A percentile compares a stretch with the other conserved stretches of the same genome.
phyloP scores from a whole-genome alignment of 2,888 invertebrate species.

The Dolichopus griseipennis region DNA sequence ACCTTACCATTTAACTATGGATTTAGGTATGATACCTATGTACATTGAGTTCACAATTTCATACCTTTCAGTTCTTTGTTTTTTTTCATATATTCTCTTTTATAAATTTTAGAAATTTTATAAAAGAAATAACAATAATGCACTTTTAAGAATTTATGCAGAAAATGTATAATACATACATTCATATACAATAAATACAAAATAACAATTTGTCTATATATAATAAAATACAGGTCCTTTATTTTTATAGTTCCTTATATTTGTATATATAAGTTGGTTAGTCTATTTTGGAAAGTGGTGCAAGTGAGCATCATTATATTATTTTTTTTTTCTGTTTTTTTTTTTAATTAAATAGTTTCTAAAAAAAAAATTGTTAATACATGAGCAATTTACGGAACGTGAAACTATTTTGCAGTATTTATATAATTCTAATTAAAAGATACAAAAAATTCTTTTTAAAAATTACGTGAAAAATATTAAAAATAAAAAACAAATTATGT shows the following conservation, averaged over 20 bases:
- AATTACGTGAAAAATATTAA: too few relatives aligned
- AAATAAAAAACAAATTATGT: too few relatives aligned
- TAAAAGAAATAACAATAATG: background rate
- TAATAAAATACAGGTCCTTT: background rate
- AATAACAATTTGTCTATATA: background rate
- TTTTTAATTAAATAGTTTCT: too few relatives aligned
- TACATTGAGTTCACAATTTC: too few relatives aligned
- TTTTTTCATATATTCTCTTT: background rate
- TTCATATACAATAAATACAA: background rate
- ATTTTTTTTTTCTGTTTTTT: too few relatives aligned
- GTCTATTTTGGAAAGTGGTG: background rate
- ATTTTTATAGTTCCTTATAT: background rate
- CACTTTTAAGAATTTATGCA: background rate
- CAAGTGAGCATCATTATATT: background rate
- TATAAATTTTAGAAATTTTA: background rate
- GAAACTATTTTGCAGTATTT: too few relatives aligned
- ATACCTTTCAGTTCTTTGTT: background rate
- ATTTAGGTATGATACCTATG: background rate
- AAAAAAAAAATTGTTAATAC: too few relatives aligned
- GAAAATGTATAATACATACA: background rate
- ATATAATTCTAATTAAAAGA: too few relatives aligned
- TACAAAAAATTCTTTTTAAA: too few relatives aligned
- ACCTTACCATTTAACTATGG: too few relatives aligned
- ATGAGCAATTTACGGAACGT: too few relatives aligned
- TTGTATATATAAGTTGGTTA: background rate